phyloP scores from a whole-genome alignment of 2,797 vertebrate species.

The Crax fasciolata region DNA sequence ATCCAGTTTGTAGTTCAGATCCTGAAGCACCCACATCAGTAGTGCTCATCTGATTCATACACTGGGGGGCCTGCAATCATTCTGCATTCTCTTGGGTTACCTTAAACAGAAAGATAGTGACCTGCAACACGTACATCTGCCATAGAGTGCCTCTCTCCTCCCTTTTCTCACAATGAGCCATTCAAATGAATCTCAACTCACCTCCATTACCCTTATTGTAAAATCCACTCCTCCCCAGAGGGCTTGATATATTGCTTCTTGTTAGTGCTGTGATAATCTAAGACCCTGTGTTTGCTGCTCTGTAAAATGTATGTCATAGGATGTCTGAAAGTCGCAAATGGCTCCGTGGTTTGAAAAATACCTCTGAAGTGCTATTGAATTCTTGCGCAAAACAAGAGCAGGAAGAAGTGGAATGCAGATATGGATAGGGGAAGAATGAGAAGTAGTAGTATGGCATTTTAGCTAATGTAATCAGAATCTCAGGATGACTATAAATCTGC shows the following conservation, averaged over 20 bases:
- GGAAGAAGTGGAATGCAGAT: background rate
- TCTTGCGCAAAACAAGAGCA: background rate
- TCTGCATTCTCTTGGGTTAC: background rate
- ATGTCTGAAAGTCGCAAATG: background rate
- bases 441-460: background rate
- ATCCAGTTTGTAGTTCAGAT: background rate
- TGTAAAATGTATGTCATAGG: background rate
- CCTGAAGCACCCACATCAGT: background rate
- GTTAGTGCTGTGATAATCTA: background rate
- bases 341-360: background rate
- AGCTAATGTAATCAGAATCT: background rate
- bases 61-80: background rate
- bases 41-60: background rate
- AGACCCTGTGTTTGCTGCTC: background rate
- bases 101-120: background rate
- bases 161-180: background rate
- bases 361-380: background rate
- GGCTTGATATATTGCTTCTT: background rate
- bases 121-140: fast-evolving
- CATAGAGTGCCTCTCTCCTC: background rate
- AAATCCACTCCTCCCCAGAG: background rate
- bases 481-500: background rate
- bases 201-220: background rate
- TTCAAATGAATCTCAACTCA: background rate
- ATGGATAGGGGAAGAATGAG: background rate